These are phyloP conservation scores for Neoarius graeffei DNA, from an alignment of 2,113 vertebrate genomes.

Conservation along the genomic window DNA sequence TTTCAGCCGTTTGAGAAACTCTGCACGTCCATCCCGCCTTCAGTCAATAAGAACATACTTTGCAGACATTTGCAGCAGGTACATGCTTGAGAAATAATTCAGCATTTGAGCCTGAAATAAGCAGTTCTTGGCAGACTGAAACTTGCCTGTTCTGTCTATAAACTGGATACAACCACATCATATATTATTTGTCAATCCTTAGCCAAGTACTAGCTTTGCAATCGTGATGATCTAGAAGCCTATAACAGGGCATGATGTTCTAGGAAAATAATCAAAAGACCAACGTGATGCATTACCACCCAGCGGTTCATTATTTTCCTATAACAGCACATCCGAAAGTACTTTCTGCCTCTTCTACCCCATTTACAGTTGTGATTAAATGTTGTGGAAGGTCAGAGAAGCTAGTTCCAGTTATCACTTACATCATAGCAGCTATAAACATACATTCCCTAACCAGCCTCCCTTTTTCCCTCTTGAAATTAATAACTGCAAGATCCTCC, in stretches of 20 bases:
- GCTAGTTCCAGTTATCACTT: neutral
- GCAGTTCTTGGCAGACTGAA: neutral
- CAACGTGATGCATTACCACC: neutral
- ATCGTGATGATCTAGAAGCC: neutral
- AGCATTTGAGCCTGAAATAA: neutral
- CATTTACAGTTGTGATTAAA: neutral
- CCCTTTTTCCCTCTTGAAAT: neutral
- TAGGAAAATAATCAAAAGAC: neutral
- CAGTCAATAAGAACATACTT: neutral
- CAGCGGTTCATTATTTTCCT: neutral
- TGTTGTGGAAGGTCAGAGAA: neutral
- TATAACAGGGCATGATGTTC: neutral
- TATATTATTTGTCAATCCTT: neutral
- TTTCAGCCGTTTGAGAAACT: neutral
- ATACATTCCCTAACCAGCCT: neutral
- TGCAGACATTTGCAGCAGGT: neutral
- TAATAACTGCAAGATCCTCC: neutral
- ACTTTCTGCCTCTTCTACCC: neutral
- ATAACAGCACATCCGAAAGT: neutral
- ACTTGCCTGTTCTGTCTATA: neutral
- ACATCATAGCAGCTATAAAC: neutral
- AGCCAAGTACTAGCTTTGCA: neutral
- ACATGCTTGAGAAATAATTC: constrained; percentile 3
- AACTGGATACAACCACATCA: neutral
- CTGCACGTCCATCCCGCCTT: neutral